phyloP scores from a whole-genome alignment of 2,888 invertebrate species.

The Patella depressa region DNA sequence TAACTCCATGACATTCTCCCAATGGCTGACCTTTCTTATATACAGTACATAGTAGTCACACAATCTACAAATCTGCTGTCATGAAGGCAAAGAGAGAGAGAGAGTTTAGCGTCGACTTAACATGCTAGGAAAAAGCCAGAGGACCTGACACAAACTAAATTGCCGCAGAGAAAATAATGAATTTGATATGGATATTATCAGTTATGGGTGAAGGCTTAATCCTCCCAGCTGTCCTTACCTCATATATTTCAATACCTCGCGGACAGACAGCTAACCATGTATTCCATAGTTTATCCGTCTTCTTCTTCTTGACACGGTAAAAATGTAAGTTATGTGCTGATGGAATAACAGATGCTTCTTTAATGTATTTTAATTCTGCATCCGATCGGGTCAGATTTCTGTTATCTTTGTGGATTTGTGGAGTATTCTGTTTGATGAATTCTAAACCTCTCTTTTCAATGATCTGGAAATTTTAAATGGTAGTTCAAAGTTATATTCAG shows the following conservation, averaged over 20 bases:
- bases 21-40: too few relatives aligned
- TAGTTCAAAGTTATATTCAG: not conserved
- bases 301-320: slow-evolving; percentile 79
- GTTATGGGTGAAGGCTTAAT: not conserved
- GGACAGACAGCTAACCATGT: slow-evolving; percentile 93
- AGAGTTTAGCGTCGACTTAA: too few relatives aligned
- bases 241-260: slow-evolving; percentile 89
- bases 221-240: slow-evolving; percentile 70
- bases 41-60: too few relatives aligned
- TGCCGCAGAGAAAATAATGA: too few relatives aligned
- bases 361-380: slow-evolving; percentile 89
- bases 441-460: slow-evolving; percentile 74
- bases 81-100: too few relatives aligned
- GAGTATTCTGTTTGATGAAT: slow-evolving; percentile 76
- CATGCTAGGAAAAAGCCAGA: too few relatives aligned
- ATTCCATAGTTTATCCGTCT: slow-evolving; percentile 76
- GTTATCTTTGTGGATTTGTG: slow-evolving; percentile 87
- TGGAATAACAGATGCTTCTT: slow-evolving; percentile 85
- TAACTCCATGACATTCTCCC: too few relatives aligned
- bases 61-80: too few relatives aligned
- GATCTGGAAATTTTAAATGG: slow-evolving; percentile 63
- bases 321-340: slow-evolving; percentile 91
- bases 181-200: too few relatives aligned
- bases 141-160: too few relatives aligned
- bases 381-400: slow-evolving; percentile 83